phyloP scores from a whole-genome alignment of 2,888 invertebrate species.

The Ochropleura plecta region DNA sequence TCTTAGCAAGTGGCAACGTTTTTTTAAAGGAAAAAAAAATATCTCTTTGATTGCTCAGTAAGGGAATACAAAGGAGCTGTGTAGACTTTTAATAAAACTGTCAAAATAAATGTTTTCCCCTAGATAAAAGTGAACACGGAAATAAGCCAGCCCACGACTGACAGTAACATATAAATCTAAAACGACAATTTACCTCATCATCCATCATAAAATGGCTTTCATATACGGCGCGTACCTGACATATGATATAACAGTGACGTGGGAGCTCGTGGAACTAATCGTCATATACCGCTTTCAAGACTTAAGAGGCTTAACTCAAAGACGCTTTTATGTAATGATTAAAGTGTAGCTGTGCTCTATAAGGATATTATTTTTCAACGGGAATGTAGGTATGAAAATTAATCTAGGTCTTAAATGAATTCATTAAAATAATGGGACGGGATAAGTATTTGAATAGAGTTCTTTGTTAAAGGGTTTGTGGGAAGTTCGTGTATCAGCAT shows the following conservation, averaged over 20 bases:
- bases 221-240: conserved; percentile 33
- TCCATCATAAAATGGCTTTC: conserved; percentile 42
- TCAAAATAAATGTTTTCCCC: background rate
- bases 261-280: conserved; percentile 40
- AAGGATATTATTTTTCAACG: conserved; percentile 23
- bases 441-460: background rate
- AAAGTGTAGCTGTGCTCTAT: conserved; percentile 33
- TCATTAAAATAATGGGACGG: background rate
- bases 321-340: conserved; percentile 53
- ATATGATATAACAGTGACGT: conserved; percentile 44
- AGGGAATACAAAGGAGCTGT: background rate
- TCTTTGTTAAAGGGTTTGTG: no score
- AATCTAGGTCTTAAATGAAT: background rate
- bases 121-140: background rate
- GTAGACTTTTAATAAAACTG: background rate
- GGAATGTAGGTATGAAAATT: conserved; percentile 1
- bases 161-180: conserved; percentile 40
- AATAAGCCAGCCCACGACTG: conserved; percentile 11
- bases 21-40: no score
- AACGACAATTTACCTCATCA: conserved; percentile 44
- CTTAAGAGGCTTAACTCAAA: conserved; percentile 50
- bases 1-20: no score
- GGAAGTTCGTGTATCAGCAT: no score
- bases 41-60: background rate
- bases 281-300: conserved; percentile 36